Conservation (phyloP, 2,113 vertebrate species). For the Ifrita kowaldi region DNA sequence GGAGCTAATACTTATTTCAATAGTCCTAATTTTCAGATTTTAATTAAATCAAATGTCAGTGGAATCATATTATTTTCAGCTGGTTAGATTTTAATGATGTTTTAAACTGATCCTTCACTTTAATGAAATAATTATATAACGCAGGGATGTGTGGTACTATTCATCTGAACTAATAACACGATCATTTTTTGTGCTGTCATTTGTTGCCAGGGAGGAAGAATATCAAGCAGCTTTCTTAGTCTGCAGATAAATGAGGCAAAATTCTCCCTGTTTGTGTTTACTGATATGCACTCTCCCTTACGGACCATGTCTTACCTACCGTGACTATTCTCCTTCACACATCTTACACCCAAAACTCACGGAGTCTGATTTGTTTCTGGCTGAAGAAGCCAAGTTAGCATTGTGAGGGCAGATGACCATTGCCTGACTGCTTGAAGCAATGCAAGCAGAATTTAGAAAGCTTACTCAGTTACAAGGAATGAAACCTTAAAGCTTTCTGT, state of each 20-base stretch:
- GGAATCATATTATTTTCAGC: slow-evolving; percentile 29
- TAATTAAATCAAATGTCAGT: slow-evolving; percentile 41
- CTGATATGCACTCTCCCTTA: neutral
- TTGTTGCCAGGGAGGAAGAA: neutral
- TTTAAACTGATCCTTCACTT: slow-evolving; percentile 27
- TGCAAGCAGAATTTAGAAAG: neutral
- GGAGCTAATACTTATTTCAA: neutral
- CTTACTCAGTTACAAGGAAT: neutral
- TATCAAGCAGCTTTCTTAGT: neutral
- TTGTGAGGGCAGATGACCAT: neutral
- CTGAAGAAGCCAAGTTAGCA: neutral
- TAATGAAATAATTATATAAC: slow-evolving; percentile 12
- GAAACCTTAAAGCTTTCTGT: neutral
- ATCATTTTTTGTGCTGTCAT: neutral
- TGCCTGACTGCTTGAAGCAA: neutral
- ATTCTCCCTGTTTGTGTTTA: neutral
- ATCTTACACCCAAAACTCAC: neutral
- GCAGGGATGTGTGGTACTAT: neutral
- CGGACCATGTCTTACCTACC: neutral
- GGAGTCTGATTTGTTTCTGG: neutral
- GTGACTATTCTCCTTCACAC: neutral
- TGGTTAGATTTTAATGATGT: slow-evolving; percentile 37
- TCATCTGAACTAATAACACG: neutral
- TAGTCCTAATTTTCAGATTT: neutral
- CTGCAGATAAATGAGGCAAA: neutral